These are phyloP conservation scores for Charaxes varanes DNA, from an alignment of 1,140 invertebrate genomes.

Conservation along the genomic window DNA sequence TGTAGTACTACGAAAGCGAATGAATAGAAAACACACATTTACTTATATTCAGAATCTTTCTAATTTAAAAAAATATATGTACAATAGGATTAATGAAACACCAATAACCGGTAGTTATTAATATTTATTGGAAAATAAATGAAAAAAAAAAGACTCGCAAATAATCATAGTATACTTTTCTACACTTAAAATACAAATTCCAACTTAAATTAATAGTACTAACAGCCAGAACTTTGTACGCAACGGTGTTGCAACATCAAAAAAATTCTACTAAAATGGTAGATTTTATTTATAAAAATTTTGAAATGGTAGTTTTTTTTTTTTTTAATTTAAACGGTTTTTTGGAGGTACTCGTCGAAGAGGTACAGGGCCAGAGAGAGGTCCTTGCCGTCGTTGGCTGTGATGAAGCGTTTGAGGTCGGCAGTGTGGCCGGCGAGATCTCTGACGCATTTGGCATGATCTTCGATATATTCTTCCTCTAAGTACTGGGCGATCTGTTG, in stretches of 20 bases:
- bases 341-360: slow-evolving; percentile 86
- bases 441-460: slow-evolving; percentile 80
- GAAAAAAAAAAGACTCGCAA: slow-evolving; percentile 17
- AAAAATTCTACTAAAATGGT: slow-evolving; percentile 12
- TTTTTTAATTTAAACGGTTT: slow-evolving; percentile 46
- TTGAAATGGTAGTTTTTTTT: slow-evolving; percentile 11
- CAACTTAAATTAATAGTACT: slow-evolving; percentile 17
- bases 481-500: slow-evolving; percentile 79
- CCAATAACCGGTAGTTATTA: slow-evolving; percentile 12
- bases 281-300: slow-evolving; percentile 1
- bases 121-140: slow-evolving; percentile 28
- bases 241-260: slow-evolving; percentile 5
- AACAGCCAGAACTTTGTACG: slow-evolving; percentile 32
- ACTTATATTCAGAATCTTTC: too few species aligned
- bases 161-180: slow-evolving; percentile 20
- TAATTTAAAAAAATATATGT: too few species aligned
- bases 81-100: too few species aligned
- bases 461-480: slow-evolving; percentile 83
- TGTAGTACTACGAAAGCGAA: too few species aligned
- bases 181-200: slow-evolving; percentile 20
- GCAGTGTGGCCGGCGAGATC: slow-evolving; percentile 81
- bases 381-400: slow-evolving; percentile 75
- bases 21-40: too few species aligned
- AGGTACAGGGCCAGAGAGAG: slow-evolving; percentile 80
- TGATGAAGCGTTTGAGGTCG: slow-evolving; percentile 81